These are phyloP conservation scores for Deroptyus accipitrinus DNA, from an alignment of 2,113 vertebrate species.

Conservation along the genomic window DNA sequence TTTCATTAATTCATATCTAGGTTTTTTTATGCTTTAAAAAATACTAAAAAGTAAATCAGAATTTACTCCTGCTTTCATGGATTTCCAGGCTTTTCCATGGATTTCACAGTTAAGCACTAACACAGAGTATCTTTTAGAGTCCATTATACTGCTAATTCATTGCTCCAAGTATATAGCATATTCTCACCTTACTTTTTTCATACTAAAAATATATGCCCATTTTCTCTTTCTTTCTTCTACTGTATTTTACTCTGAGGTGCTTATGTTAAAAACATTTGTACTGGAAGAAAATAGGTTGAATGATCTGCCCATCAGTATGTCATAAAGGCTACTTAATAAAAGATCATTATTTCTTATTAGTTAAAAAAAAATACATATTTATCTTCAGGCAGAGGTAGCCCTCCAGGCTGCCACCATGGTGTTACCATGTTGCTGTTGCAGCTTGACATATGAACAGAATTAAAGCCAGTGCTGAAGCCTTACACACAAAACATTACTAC, in stretches of 20 bases:
- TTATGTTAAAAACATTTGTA: neutral
- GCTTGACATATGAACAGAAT: neutral
- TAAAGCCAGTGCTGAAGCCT: neutral
- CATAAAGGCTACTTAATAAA: neutral
- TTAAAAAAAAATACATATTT: neutral
- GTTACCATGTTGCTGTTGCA: neutral
- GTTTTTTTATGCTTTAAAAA: neutral
- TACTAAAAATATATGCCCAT: neutral
- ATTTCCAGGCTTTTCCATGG: neutral
- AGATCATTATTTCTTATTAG: neutral
- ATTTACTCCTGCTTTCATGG: neutral
- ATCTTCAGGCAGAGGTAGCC: neutral
- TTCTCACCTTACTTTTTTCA: neutral
- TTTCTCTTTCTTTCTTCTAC: neutral
- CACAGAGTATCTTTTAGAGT: neutral
- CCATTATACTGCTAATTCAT: neutral
- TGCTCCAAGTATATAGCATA: neutral
- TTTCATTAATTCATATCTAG: neutral
- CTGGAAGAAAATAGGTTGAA: neutral
- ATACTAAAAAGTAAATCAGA: neutral
- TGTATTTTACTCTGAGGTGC: neutral
- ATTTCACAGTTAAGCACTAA: neutral
- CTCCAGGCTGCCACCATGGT: neutral
- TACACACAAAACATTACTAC: neutral
- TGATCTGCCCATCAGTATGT: neutral